These are phyloP conservation scores for Drosophila cognata DNA, from an alignment of 2,888 invertebrate genomes.

Conservation along the genomic window DNA sequence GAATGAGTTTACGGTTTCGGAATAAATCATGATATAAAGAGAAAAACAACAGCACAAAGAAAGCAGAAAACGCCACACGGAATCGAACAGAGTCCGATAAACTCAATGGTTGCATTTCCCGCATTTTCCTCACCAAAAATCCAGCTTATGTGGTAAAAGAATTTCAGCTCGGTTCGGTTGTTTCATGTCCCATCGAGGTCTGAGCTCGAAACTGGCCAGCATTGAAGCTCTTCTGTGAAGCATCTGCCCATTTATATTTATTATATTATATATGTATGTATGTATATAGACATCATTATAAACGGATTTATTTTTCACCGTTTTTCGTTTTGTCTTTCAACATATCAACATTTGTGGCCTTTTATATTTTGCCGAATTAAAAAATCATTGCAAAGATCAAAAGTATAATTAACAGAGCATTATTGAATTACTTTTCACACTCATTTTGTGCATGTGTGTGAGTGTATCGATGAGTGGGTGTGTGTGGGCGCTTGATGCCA, in stretches of 20 bases:
- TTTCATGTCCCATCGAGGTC: constrained; percentile 3
- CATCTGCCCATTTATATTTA: background rate
- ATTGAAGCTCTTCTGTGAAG: constrained; percentile 22
- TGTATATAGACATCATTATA: constrained; percentile 5
- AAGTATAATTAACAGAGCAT: constrained; percentile 69
- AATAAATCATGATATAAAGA: constrained; percentile 1
- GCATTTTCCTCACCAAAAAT: constrained; percentile 16
- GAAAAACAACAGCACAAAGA: background rate
- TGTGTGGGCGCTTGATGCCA: background rate
- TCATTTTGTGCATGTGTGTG: constrained; percentile 24
- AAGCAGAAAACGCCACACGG: constrained; percentile 2
- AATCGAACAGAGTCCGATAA: constrained; percentile 14
- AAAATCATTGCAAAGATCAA: constrained; percentile 61
- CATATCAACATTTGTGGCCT: constrained; percentile 12
- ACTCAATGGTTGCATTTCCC: constrained; percentile 26
- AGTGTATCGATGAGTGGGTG: background rate
- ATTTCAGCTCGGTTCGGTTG: constrained; percentile 12
- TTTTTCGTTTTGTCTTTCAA: constrained; percentile 14
- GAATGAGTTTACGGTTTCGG: constrained; percentile 3
- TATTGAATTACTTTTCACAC: constrained; percentile 65
- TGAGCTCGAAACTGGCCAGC: constrained; percentile 19
- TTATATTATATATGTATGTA: background rate
- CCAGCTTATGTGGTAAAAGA: constrained; percentile 23
- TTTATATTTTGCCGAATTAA: constrained; percentile 50
- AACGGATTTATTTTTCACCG: constrained; percentile 31